phyloP scores from a whole-genome alignment of 1,140 invertebrate genomes.

The Listronotus bonariensis region DNA sequence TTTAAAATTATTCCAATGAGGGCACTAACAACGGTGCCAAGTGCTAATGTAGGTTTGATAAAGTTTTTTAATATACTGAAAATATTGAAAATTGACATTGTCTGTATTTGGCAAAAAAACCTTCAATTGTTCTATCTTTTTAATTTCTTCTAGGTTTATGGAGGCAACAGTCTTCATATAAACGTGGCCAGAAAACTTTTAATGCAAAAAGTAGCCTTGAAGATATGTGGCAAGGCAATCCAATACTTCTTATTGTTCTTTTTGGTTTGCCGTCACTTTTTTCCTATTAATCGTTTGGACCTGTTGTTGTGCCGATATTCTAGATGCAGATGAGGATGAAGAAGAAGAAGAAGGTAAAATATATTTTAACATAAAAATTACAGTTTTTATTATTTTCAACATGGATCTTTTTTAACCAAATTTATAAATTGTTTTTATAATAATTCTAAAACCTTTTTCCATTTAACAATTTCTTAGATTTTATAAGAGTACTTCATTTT shows the following conservation, averaged over 20 bases:
- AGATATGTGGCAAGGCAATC: slow-evolving; percentile 91
- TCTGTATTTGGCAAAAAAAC: slow-evolving; percentile 4
- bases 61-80: too few species aligned
- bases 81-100: neutral
- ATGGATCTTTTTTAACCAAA: too few species aligned
- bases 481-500: too few species aligned
- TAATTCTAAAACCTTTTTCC: too few species aligned
- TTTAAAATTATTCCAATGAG: too few species aligned
- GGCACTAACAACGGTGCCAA: too few species aligned
- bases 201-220: slow-evolving; percentile 73
- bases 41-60: neutral
- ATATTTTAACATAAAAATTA: neutral
- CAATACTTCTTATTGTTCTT: slow-evolving; percentile 83
- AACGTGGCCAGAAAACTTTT: slow-evolving; percentile 77
- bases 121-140: too few species aligned
- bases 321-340: slow-evolving; percentile 89
- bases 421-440: too few species aligned
- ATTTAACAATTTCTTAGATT: too few species aligned
- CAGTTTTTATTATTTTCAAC: too few species aligned
- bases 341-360: slow-evolving; percentile 46
- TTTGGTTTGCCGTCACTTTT: slow-evolving; percentile 87
- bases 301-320: slow-evolving; percentile 90
- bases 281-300: slow-evolving; percentile 93
- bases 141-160: slow-evolving; percentile 70
- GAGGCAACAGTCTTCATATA: slow-evolving; percentile 76